These are phyloP conservation scores for Calliphora vicina DNA, from an alignment of 1,140 invertebrate genomes.

Conservation along the genomic window DNA sequence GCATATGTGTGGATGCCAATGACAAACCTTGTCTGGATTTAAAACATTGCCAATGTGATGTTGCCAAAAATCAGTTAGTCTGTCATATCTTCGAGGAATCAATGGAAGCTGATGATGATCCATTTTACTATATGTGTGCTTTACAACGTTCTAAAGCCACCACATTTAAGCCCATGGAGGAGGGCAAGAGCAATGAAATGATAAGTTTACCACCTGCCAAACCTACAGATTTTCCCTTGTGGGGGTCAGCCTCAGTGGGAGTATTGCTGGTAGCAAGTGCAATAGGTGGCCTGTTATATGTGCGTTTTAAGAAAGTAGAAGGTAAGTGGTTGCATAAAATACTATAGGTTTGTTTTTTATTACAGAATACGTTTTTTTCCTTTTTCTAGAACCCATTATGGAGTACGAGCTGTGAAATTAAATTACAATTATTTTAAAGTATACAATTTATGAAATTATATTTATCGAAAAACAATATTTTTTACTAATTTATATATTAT, in stretches of 20 bases:
- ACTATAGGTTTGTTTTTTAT: not conserved
- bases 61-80: not conserved
- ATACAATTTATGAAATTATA: no score
- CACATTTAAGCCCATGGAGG: not conserved
- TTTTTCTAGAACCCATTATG: not conserved
- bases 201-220: not conserved
- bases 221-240: not conserved
- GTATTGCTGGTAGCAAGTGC: not conserved
- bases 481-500: no score
- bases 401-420: not conserved
- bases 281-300: not conserved
- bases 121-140: not conserved
- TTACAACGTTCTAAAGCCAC: not conserved
- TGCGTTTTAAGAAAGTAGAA: not conserved
- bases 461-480: no score
- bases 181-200: not conserved
- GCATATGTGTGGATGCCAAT: not conserved
- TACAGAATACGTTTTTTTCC: not conserved
- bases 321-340: not conserved
- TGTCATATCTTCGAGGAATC: not conserved
- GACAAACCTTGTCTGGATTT: conserved; percentile 1
- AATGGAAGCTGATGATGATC: not conserved
- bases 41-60: not conserved
- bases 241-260: not conserved
- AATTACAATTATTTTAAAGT: no score